Base-by-base conservation (phyloP, 2,888 invertebrate species). In the Lapara coniferarum region DNA sequence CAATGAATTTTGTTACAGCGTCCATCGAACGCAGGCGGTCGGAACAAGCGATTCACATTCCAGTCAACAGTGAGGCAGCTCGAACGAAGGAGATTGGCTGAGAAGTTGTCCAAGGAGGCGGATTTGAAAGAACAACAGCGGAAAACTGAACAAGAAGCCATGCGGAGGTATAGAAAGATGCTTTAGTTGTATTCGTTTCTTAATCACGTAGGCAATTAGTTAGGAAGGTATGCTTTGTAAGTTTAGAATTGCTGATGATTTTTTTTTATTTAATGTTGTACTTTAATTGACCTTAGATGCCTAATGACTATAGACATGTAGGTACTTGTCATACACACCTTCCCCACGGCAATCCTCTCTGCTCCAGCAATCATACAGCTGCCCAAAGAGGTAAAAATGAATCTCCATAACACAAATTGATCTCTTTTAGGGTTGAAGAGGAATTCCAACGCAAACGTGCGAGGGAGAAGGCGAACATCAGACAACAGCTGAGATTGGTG, bases 401-500 rank as follows among this genome's bases (percentile, higher is more conserved):
- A 66, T 19, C n/a, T 57, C 37, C 25, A 19, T 44, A 30, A 52
- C 25, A 53, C 12, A 8, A 10, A 30, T 14, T 12, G 4, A 52
- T 49, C 13, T 51, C 63, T 13, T 57, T 77, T 81, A 95, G 96
- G 83, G 97, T 97, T 5, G 97, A 97, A 83, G 97, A 97, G 84
- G 97, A 98, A 86, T 98, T 98, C 87, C 97, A 97, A 85, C 94
- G 96, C 74, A 97, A 98, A 88, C 94, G 98, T 58, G 97, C 97
- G 53, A 89, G 96, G 73, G 96, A 97, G 87, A 97, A 96, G 85
- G 96, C 96, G 0, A 95, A 91, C 75, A 97, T 97, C 73, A 90
- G 97, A 46, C 96, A 97, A 77, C 97, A 97, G 84, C 88, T 97
- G 75, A 89, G 97, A 59, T 89, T 97, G 30, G 96, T 96, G 80